Evolutionary conservation across 2,888 invertebrate species (phyloP).

Genomic region (Formica aserva): DNA sequence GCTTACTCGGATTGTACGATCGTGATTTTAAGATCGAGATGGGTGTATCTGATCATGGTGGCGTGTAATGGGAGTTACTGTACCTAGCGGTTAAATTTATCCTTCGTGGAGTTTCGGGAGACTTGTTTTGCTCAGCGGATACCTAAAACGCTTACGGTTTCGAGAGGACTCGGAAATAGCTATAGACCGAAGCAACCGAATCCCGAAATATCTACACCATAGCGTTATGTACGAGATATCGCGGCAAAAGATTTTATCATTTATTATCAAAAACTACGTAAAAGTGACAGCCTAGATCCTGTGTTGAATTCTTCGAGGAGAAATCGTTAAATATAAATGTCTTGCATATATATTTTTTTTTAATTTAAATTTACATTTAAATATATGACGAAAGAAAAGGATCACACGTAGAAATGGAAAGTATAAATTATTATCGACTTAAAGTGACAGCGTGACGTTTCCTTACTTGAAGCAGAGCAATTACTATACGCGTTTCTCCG

Average conservation of each 20-base stretch:
- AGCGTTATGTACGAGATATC: slow-evolving; percentile 61
- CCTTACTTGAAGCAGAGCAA: slow-evolving; percentile 95
- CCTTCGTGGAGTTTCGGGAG: slow-evolving; percentile 79
- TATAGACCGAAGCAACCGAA: slow-evolving; percentile 68
- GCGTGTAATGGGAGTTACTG: slow-evolving; percentile 65
- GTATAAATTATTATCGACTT: background rate
- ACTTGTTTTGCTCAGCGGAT: slow-evolving; percentile 73
- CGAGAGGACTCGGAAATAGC: slow-evolving; percentile 78
- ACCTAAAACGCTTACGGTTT: slow-evolving; percentile 76
- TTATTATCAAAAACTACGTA: background rate
- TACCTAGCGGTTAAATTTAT: slow-evolving; percentile 80
- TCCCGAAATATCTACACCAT: slow-evolving; percentile 76
- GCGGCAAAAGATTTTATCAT: slow-evolving; percentile 6
- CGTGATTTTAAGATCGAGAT: slow-evolving; percentile 29
- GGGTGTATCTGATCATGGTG: slow-evolving; percentile 60
- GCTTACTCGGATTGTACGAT: slow-evolving; percentile 7
- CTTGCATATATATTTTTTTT: background rate
- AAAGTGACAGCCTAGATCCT: background rate
- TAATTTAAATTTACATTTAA: background rate
- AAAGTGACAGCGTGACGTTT: slow-evolving; percentile 59
- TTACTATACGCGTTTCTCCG: slow-evolving; percentile 94
- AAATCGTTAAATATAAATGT: background rate
- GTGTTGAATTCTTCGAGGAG: background rate
- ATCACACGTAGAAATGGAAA: background rate
- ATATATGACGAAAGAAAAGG: background rate